Base-by-base conservation (phyloP, 2,888 invertebrate genomes). In the Hypomecis atomaria region DNA sequence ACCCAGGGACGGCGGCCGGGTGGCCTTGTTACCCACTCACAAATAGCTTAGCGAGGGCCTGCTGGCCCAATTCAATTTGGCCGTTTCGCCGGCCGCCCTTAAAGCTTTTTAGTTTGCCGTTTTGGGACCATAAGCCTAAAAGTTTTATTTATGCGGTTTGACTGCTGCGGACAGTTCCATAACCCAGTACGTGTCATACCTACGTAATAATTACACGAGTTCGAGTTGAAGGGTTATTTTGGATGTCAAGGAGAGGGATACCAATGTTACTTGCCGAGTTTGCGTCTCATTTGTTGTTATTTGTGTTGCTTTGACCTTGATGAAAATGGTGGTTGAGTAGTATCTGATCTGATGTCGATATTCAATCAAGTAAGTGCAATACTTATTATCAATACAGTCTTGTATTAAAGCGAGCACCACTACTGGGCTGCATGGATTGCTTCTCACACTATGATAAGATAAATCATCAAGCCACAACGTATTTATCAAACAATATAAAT, bases 41-140 rank as follows among this genome's bases (percentile, higher is more conserved):
- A 88, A 88, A 89, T 88, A 87, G 87, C 88, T 88, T 87, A 88
- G 86, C 81, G 82, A 84, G 86, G 84, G 83, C 84, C 84, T 85
- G 84, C 78, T 82, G 78, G 73, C 82, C 80, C 87, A 85, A 89
- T 88, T 88, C 87, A 88, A 89, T 89, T 89, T 85, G 72, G 79
- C 75, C 73, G 79, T 55, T 55, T 52, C 54, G 50, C 36, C 61
- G 49, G 11, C 62, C 81, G 81, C 78, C 81, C 83, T 82, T 84
- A 87, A 86, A 85, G 83, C 83, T 83, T 85, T 86, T 88, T 87
- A 85, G 84, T 84, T 83, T 77, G 77, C 80, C 78, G 77, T 81
- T 83, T 82, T 82, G 81, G 79, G 79, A 77, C 75, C 76, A 77
- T 77, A 80, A 79, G 77, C 78, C 78, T 79, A 73, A 81, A 84